Base-by-base conservation (phyloP, 2,888 invertebrate genomes). In the Melipona bicolor region DNA sequence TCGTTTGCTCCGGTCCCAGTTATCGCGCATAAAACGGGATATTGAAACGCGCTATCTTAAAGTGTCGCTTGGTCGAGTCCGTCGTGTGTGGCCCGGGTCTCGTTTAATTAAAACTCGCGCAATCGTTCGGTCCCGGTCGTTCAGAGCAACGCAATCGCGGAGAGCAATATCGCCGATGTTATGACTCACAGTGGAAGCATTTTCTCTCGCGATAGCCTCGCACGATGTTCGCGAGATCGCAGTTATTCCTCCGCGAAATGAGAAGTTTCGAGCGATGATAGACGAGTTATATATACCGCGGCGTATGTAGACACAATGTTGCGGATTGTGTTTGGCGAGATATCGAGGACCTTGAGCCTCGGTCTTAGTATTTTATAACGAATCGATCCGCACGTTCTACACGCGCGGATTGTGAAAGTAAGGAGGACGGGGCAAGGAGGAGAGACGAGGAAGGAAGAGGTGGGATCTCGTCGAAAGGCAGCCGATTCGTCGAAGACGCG, bases 21-120 rank as follows among this genome's bases (percentile, higher is more conserved):
- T 83, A 75, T 78, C 74, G 24, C 73, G 49, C 50, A 69, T 83
- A 85, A 87, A 87, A 77, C 73, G 65, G 49, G 72, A 81, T 67
- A 69, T 59, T 68, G 79, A 64, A 69, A 68, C 67, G 71, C 21
- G 71, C 21, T 24, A 77, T 54, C 78, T 71, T 81, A 75, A 84
- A 88, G 79, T 76, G 79, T 79, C 67, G 71, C 49, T 19, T n/a
- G n/a, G 32, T 49, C 62, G 61, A 52, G 69, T 74, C 19, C 19
- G 74, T 32, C 61, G 69, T 67, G 78, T 74, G 83, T 84, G 79
- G 78, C 79, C 69, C 54, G 13, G 36, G 19, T 65, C 52, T 24
- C 52, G 24, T 84, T 76, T 77, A 88, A 74, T 79, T 80, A 81
- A 82, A 79, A 64, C 72, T 71, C 67, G 5, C 27, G 17, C 43